Percentiles rank a stretch among this genome's conserved stretches.
Conservation (phyloP, 2,113 vertebrate species). For the Daubentonia madagascariensis region DNA sequence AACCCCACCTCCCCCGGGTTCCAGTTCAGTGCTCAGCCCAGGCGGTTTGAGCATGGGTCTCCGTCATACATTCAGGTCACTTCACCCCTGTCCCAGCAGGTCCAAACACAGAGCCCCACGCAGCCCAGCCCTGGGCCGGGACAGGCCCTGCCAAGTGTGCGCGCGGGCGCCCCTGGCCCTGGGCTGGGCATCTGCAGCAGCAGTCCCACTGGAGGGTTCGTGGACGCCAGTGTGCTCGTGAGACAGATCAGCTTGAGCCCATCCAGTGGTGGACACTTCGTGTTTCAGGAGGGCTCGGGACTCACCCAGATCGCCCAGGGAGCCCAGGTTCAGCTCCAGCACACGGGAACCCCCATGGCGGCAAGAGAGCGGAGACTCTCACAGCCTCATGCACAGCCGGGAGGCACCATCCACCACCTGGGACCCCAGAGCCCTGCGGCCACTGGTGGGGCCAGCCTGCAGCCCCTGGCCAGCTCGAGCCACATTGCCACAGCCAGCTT, state of each 20-base stretch:
- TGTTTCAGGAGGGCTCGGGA: conserved; percentile 91
- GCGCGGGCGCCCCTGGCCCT: conserved; percentile 82
- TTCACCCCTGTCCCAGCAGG: conserved; percentile 88
- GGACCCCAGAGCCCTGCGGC: conserved; percentile 92
- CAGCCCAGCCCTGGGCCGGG: conserved; percentile 87
- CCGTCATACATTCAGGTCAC: conserved; percentile 91
- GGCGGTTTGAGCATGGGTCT: conserved; percentile 89
- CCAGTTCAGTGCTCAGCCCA: conserved; percentile 87
- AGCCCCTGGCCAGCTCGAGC: conserved; percentile 86
- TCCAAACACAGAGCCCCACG: conserved; percentile 90
- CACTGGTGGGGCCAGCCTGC: conserved; percentile 78
- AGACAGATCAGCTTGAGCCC: conserved; percentile 88
- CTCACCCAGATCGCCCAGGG: conserved; percentile 90
- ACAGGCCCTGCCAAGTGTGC: conserved; percentile 83
- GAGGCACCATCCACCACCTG: conserved; percentile 91
- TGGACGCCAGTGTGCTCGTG: conserved; percentile 90
- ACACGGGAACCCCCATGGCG: conserved; percentile 74
- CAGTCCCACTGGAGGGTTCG: conserved; percentile 87
- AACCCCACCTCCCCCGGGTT: conserved; percentile 90
- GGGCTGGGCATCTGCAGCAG: conserved; percentile 86
- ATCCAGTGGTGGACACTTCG: conserved; percentile 86
- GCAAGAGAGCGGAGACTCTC: conserved; percentile 84
- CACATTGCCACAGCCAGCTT: conserved; percentile 91
- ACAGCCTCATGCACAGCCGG: conserved; percentile 83
- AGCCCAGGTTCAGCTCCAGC: conserved; percentile 85